Base-by-base conservation (phyloP, 2,888 invertebrate species). In the Clistopyga incitator region DNA sequence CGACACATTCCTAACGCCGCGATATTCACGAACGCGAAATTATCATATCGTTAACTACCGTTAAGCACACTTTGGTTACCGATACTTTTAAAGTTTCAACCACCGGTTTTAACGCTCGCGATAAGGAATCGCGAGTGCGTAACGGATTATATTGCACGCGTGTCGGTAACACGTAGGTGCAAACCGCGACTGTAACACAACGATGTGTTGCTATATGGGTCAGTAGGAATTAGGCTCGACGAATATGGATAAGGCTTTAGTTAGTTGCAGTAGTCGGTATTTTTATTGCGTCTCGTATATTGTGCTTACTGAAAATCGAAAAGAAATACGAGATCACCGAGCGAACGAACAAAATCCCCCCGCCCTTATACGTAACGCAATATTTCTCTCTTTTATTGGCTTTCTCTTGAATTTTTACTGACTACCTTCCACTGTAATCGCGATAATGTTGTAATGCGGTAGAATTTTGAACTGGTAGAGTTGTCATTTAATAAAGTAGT, bases 61-160 rank as follows among this genome's bases (percentile, higher is more conserved):
- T 64, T 77, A 18, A 64, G 20, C 38, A 52, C 25, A 34, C 45
- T 71, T 78, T 78, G 64, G 42, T 54, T 78, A 59, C 42, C 68
- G 20, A 78, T 78, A 59, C 42, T n/a, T 25, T 34, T 68, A 59
- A 38, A 78, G 68, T 68, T 45, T 42, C 56, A 59, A 59, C 11
- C 59, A 29, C n/a, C 59, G 59, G 65, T 72, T 65, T 56, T 45
- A 54, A 54, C 61, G 71, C 52, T 56, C 29, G 20, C 52, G 78
- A 79, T 65, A 79, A 79, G 65, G 45, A 72, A 72, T 67, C 71
- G 78, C 72, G 29, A 42, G 56, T 54, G 18, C 65, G 72, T 72
- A 56, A 65, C 65, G 72, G 54, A 65, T 65, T 54, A 65, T 18
- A 23, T 65, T 20, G 6, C 65, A 54, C 54, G 54, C 52, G 64